These are phyloP conservation scores for Girardinichthys multiradiatus DNA, from an alignment of 2,113 vertebrate species.

Conservation along the genomic window DNA sequence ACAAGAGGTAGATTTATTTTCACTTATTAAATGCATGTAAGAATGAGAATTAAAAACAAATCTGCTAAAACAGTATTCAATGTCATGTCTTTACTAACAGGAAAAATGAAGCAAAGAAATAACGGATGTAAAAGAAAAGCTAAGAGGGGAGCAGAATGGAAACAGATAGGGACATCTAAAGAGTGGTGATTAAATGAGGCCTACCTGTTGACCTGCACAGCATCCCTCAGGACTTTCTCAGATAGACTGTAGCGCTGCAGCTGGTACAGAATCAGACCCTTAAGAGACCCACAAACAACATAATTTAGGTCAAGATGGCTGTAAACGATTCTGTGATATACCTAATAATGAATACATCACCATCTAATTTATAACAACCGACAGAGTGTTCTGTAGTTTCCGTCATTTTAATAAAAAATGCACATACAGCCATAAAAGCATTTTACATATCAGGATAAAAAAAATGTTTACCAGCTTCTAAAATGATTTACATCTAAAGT, in stretches of 20 bases:
- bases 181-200: no score
- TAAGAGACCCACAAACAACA: constrained; percentile 3
- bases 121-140: neutral
- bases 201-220: constrained; percentile 94
- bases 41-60: no score
- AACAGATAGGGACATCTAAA: no score
- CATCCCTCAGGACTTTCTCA: constrained; percentile 94
- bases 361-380: no score
- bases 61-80: no score
- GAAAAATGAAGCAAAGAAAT: neutral
- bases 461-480: no score
- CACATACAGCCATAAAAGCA: neutral
- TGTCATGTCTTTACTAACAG: no score
- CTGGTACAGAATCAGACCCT: constrained; percentile 97
- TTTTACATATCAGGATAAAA: neutral
- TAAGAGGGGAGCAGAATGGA: neutral
- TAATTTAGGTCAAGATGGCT: neutral
- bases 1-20: neutral
- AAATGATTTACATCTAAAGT: no score
- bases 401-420: neutral
- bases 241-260: constrained; percentile 93
- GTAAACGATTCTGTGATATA: neutral
- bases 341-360: no score
- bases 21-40: neutral
- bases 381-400: neutral